phyloP scores from a whole-genome alignment of 2,888 invertebrate genomes.

The Xylota segnis region DNA sequence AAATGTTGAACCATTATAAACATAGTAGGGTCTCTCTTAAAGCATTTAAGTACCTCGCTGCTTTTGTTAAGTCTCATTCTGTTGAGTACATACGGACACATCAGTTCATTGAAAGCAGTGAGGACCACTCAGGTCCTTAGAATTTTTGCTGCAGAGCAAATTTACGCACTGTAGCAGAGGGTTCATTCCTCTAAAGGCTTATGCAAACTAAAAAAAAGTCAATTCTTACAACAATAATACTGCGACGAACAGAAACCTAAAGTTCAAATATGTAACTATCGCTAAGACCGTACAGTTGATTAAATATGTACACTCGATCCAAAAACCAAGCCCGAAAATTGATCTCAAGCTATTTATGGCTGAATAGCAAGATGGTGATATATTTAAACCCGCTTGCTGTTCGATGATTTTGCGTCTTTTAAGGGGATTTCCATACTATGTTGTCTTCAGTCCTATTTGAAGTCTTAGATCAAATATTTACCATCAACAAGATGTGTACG shows the following conservation, averaged over 20 bases:
- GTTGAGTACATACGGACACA: too few species aligned
- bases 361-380: neutral
- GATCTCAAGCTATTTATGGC: neutral
- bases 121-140: too few species aligned
- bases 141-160: too few species aligned
- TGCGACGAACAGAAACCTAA: neutral
- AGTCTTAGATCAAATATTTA: neutral
- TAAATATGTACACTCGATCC: neutral
- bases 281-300: neutral
- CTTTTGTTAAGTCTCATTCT: too few species aligned
- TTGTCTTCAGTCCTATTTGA: neutral
- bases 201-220: neutral
- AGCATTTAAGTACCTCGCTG: too few species aligned
- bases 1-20: too few species aligned
- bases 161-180: too few species aligned
- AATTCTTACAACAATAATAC: neutral
- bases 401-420: neutral
- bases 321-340: neutral
- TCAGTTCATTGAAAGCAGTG: too few species aligned
- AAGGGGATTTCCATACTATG: neutral
- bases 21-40: too few species aligned
- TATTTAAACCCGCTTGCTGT: neutral
- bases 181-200: too few species aligned
- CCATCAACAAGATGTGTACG: neutral
- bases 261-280: neutral